phyloP scores from a whole-genome alignment of 2,113 vertebrate genomes.

The Thomomys bottae region DNA sequence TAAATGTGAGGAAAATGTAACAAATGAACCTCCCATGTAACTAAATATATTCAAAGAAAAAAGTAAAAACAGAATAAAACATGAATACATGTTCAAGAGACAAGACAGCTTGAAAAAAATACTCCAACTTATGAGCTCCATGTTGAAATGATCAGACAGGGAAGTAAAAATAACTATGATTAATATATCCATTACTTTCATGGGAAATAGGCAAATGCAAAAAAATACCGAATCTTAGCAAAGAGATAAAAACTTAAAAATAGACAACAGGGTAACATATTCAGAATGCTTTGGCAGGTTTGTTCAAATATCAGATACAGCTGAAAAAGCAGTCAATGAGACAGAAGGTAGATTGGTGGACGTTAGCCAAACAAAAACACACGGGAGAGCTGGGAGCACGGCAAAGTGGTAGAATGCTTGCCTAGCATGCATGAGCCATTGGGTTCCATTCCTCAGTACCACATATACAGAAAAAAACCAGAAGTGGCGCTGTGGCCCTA shows the following conservation, averaged over 20 bases:
- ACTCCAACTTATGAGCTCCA: background rate
- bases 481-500: no score
- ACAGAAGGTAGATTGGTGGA: background rate
- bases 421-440: no score
- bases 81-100: background rate
- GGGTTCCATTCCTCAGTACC: no score
- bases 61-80: background rate
- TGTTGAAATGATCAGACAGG: background rate
- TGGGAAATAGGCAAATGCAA: background rate
- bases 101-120: background rate
- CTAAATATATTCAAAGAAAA: no score
- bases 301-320: background rate
- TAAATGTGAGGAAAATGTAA: no score
- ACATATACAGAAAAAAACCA: no score
- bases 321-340: background rate
- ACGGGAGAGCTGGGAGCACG: no score
- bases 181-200: background rate
- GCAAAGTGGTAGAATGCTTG: no score
- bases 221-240: background rate
- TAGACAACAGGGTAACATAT: background rate
- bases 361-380: background rate
- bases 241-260: background rate
- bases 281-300: background rate
- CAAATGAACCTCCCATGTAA: no score
- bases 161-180: constrained; percentile 6